Evolutionary conservation across 2,113 vertebrate species (phyloP), one percentile per base, ranked within the genome.

Genomic region (Pygathrix nemaeus): DNA sequence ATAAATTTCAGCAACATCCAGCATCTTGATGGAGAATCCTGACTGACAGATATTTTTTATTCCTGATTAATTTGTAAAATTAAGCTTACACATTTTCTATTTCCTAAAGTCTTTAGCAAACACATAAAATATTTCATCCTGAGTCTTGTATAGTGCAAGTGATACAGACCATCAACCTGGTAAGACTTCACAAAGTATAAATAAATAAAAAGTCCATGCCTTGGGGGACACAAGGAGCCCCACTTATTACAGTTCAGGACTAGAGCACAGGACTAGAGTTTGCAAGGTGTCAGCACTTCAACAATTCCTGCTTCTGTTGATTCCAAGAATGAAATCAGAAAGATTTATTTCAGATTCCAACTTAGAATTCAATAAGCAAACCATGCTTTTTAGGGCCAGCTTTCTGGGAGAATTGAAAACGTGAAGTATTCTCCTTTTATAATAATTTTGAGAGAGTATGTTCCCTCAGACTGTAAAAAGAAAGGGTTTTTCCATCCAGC

Each of bases 1-100:
- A 64, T 88, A 96, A 97, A 96, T 94, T 25, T 96, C 83, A 97
- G 40, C 35, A 97, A 93, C 88, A 88, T 59, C 81, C 73, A 94
- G 92, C 79, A 98, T 95, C 97, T 98, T 98, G 89, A 98, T 96
- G 76, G 84, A 97, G 52, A 97, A 97, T 97, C 17, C 96, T 95
- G 89, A 96, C 96, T 93, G 78, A 78, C 13, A 92, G 83, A 40
- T 76, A 98, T 61, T 38, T 32, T 61, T 88, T 61, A 59, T 97
- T 96, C 43, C 94, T 68, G 90, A 97, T 55, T 97, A 97, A 98
- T 98, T 98, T 98, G 52, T 98, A 93, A 98, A 98, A 98, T 93
- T 45, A 98, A 96, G 52, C 20, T 88, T 98, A 38, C 32, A 97
- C 83, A 92, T 88, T 84, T 97, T 98, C 88, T 92, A n/a, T 88